Evolutionary conservation across 2,888 invertebrate genomes (phyloP), one percentile per base, ranked within the genome.

Genomic region (Rotaria sp.): DNA sequence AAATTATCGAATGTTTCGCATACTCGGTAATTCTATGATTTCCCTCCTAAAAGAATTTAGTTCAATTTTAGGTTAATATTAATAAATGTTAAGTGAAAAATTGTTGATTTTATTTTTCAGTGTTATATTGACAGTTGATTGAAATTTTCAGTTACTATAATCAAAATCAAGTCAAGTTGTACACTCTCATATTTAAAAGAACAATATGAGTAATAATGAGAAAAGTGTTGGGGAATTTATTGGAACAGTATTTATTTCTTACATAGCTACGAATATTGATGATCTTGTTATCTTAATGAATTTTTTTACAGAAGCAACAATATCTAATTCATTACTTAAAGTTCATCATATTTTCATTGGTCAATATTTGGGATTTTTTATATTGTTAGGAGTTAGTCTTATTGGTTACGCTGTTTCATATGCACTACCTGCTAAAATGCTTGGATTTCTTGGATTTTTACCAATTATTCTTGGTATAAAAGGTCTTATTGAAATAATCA

Each of bases 361-460:
- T n/a, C 80, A 45, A 80, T 80, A 45, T 80, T 5, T 45, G 3
- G 80, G 35, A 35, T 80, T 80, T 45, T 13, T 45, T 45, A 80
- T 80, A 15, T 15, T 80, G 11, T 24, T 80, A 45, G 45, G 10
- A n/a, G 21, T 80, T n/a, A 80, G 80, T 45, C 45, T 80, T 26
- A 80, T 45, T 45, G 80, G 80, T 21, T 80, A 80, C n/a, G 7
- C 18, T 15, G 21, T 80, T 10, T 80, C 80, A n/a, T 80, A 45
- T 45, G 80, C 45, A 41, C 2, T 80, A 45, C 80, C 80, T n/a
- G n/a, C 45, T 45, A 8, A 80, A 80, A 45, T 80, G 45, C 45
- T 80, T 24, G 80, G 80, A 11, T 80, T 80, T 80, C 80, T 80
- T 80, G 80, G 80, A n/a, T 80, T 80, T 45, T 80, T 80, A n/a